Conservation (phyloP, 2,113 vertebrate species). For the Drymodes brunneopygia region DNA sequence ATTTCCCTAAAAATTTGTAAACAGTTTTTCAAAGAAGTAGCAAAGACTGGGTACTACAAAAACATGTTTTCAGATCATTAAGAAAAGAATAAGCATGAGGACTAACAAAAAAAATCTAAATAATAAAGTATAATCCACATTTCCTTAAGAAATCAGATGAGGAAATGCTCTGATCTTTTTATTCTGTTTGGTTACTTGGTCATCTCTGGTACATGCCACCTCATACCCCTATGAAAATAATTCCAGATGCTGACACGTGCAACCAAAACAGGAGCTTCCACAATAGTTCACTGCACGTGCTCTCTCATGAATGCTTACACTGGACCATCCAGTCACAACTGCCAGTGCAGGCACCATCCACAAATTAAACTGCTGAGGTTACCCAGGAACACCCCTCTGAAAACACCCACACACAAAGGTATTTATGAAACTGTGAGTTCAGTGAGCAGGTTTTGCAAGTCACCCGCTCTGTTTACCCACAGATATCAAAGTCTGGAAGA, state of each 20-base stretch:
- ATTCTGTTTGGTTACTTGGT: background rate
- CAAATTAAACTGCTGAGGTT: background rate
- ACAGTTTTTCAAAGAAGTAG: background rate
- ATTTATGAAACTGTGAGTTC: background rate
- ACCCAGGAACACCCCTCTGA: background rate
- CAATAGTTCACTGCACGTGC: fast-evolving
- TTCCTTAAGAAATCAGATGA: background rate
- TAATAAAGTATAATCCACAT: background rate
- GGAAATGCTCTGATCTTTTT: background rate
- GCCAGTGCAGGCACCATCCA: background rate
- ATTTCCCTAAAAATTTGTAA: background rate
- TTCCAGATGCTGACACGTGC: background rate
- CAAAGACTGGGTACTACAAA: background rate
- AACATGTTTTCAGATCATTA: background rate
- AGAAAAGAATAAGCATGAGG: background rate
- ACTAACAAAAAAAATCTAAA: background rate
- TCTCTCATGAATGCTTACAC: background rate
- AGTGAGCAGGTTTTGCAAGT: background rate
- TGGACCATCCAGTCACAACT: background rate
- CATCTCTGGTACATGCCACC: background rate
- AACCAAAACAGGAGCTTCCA: background rate
- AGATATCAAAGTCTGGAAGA: background rate
- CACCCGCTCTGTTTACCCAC: background rate
- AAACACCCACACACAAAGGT: background rate
- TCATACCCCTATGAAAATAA: background rate